Evolutionary conservation across 2,888 invertebrate genomes (phyloP).

Genomic region (Ptychoptera albimana): DNA sequence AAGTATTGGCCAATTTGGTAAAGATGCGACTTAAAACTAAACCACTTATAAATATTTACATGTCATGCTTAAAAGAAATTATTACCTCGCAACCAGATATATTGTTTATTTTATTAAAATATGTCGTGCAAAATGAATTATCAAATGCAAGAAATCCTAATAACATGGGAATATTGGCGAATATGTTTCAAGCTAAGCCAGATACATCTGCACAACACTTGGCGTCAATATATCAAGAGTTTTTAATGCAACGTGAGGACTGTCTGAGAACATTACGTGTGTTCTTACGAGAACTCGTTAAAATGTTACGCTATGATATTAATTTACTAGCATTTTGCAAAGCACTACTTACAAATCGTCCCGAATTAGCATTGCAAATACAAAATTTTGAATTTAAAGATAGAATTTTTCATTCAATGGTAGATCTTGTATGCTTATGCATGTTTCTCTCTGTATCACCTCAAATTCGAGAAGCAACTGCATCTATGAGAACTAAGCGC

Average conservation of each 20-base stretch:
- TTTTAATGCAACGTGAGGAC: slow-evolving; percentile 76
- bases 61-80: slow-evolving; percentile 81
- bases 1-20: slow-evolving; percentile 68
- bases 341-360: slow-evolving; percentile 47
- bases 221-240: slow-evolving; percentile 73
- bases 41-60: slow-evolving; percentile 75
- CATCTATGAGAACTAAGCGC: slow-evolving; percentile 35
- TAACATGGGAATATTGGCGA: slow-evolving; percentile 82
- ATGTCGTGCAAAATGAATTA: slow-evolving; percentile 88
- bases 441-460: slow-evolving; percentile 65
- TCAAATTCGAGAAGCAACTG: slow-evolving; percentile 50
- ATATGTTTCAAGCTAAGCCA: slow-evolving; percentile 73
- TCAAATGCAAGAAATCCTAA: slow-evolving; percentile 85
- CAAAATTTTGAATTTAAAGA: slow-evolving; percentile 57
- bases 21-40: slow-evolving; percentile 90
- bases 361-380: slow-evolving; percentile 42
- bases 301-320: slow-evolving; percentile 66
- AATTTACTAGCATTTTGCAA: slow-evolving; percentile 65
- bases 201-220: slow-evolving; percentile 67
- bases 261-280: slow-evolving; percentile 74
- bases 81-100: slow-evolving; percentile 72
- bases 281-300: slow-evolving; percentile 74
- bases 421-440: slow-evolving; percentile 73
- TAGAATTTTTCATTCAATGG: slow-evolving; percentile 65
- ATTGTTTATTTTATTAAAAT: slow-evolving; percentile 68